Evolutionary conservation across 1,140 invertebrate species (phyloP).

Genomic region (Eupristina koningsbergeri): DNA sequence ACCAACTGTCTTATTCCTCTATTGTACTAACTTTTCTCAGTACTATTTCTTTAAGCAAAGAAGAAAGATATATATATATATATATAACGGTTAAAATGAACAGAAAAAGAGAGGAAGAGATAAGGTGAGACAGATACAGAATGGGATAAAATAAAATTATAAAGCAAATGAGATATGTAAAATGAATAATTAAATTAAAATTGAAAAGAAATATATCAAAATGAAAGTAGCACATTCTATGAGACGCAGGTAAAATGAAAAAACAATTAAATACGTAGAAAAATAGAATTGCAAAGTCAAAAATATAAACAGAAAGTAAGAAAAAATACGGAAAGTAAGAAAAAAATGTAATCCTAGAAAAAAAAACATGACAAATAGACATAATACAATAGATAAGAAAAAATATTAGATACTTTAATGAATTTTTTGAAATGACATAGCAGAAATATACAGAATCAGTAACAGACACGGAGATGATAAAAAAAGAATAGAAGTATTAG

Average conservation of each 20-base stretch:
- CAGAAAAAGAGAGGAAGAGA: neutral
- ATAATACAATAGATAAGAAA: conserved; percentile 34
- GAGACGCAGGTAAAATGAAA: conserved; percentile 38
- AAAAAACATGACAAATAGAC: conserved; percentile 1
- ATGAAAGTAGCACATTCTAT: conserved; percentile 40
- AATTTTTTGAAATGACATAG: conserved; percentile 69
- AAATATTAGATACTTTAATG: conserved; percentile 69
- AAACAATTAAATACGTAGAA: conserved; percentile 22
- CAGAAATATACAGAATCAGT: conserved; percentile 58
- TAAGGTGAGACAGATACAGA: neutral
- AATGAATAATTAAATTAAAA: conserved; percentile 39
- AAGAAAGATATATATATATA: too few relatives aligned
- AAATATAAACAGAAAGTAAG: neutral
- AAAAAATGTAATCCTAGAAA: too few relatives aligned
- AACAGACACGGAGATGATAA: conserved; percentile 50
- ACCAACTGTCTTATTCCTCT: neutral
- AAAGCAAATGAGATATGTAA: neutral
- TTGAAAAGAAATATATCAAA: conserved; percentile 49
- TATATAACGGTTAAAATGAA: too few relatives aligned
- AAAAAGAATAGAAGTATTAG: neutral
- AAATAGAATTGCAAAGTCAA: neutral
- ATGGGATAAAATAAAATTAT: neutral
- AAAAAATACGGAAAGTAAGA: neutral
- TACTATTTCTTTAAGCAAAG: neutral
- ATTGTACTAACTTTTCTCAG: neutral